These are phyloP conservation scores for Agonopterix alstromeriana DNA, from an alignment of 2,888 invertebrate genomes.

Conservation along the genomic window DNA sequence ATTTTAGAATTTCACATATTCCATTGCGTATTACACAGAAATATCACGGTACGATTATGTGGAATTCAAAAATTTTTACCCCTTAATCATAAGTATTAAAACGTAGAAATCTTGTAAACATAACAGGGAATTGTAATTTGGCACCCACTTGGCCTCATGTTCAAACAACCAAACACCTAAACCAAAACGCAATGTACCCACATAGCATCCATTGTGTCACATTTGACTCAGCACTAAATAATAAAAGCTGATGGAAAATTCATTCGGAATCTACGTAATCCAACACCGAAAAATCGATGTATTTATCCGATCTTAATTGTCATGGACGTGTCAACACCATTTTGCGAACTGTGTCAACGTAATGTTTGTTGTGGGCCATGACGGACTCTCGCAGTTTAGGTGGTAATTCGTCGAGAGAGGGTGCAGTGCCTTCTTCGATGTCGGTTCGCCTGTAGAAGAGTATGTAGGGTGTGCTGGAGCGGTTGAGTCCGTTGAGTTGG, in stretches of 20 bases:
- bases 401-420: conserved; percentile 45
- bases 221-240: no score
- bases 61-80: no score
- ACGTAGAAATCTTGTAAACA: no score
- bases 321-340: conserved; percentile 41
- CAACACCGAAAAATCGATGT: conserved; percentile 39
- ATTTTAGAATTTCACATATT: no score
- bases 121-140: no score
- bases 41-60: no score
- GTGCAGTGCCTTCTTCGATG: conserved; percentile 47
- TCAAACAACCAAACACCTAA: no score
- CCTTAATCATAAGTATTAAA: no score
- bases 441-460: conserved; percentile 81
- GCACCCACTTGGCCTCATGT: no score
- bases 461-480: conserved; percentile 89
- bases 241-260: neutral
- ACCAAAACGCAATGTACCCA: no score
- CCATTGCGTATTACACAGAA: no score
- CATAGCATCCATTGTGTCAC: no score
- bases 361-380: conserved; percentile 49
- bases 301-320: conserved; percentile 44
- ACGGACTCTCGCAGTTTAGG: conserved; percentile 42
- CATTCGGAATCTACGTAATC: conserved; percentile 26
- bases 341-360: conserved; percentile 39
- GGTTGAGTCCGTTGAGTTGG: conserved; percentile 78